These are phyloP conservation scores for Tachystola acroxantha DNA, from an alignment of 2,888 invertebrate genomes.

Conservation along the genomic window DNA sequence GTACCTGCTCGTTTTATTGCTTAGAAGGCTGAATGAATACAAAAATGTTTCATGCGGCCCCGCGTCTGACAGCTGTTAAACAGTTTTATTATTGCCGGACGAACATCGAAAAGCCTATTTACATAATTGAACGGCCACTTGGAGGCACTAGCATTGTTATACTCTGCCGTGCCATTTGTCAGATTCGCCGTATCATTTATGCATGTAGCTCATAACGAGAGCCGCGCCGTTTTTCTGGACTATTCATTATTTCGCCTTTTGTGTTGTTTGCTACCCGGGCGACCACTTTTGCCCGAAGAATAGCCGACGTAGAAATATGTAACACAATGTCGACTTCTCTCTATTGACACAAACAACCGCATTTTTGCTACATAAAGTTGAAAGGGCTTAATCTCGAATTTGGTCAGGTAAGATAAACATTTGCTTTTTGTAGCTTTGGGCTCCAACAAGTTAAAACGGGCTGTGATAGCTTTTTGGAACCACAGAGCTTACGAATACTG, in stretches of 20 bases:
- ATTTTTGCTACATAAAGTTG: conserved; percentile 60
- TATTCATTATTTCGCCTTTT: conserved; percentile 72
- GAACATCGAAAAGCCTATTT: conserved; percentile 71
- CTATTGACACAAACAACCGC: conserved; percentile 57
- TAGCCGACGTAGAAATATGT: conserved; percentile 45
- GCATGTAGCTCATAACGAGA: conserved; percentile 72
- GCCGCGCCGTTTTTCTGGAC: conserved; percentile 66
- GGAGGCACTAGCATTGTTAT: conserved; percentile 75
- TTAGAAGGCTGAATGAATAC: conserved; percentile 57
- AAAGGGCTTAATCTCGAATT: conserved; percentile 61
- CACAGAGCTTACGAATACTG: conserved; percentile 8
- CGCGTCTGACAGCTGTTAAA: conserved; percentile 74
- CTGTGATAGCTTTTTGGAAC: conserved; percentile 21
- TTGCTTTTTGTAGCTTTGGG: conserved; percentile 38
- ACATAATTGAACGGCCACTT: conserved; percentile 79
- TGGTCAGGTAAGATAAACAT: conserved; percentile 62
- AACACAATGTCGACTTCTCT: conserved; percentile 47
- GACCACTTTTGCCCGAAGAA: conserved; percentile 52
- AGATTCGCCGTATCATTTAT: conserved; percentile 76
- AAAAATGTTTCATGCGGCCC: conserved; percentile 54
- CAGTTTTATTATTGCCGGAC: conserved; percentile 75
- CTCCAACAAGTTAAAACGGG: conserved; percentile 36
- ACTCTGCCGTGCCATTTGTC: conserved; percentile 76
- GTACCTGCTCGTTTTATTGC: conserved; percentile 68
- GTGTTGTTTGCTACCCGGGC: conserved; percentile 61